These are phyloP conservation scores for Oxycera nigricornis DNA, from an alignment of 2,888 invertebrate genomes.

Conservation along the genomic window DNA sequence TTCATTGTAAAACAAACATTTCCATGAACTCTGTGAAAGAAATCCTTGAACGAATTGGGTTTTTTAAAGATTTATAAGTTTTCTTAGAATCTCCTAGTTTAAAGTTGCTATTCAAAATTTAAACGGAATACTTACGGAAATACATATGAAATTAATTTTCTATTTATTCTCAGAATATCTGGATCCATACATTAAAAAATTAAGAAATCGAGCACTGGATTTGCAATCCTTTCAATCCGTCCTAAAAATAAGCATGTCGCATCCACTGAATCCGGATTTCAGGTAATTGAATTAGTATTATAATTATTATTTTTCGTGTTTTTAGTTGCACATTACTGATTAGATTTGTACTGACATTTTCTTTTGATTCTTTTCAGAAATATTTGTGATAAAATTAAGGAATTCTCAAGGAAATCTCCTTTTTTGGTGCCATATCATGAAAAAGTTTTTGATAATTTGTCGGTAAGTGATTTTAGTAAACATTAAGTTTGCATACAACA, in stretches of 20 bases:
- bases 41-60: too few relatives aligned
- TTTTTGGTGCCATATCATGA: slow-evolving; percentile 82
- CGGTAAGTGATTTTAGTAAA: slow-evolving; percentile 58
- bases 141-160: too few relatives aligned
- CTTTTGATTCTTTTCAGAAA: slow-evolving; percentile 60
- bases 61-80: too few relatives aligned
- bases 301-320: not conserved
- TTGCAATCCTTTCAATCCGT: slow-evolving; percentile 78
- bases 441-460: slow-evolving; percentile 74
- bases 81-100: too few relatives aligned
- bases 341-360: slow-evolving; percentile 48
- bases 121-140: too few relatives aligned
- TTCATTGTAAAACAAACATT: too few relatives aligned
- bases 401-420: slow-evolving; percentile 73
- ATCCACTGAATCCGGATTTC: slow-evolving; percentile 77
- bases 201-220: slow-evolving; percentile 64
- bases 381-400: slow-evolving; percentile 74
- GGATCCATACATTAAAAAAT: slow-evolving; percentile 71
- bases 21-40: too few relatives aligned
- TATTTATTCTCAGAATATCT: slow-evolving; percentile 74
- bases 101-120: too few relatives aligned
- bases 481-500: not conserved
- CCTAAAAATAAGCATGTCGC: slow-evolving; percentile 79
- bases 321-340: not conserved
- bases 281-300: slow-evolving; percentile 65